Evolutionary conservation across 2,797 vertebrate genomes (phyloP).

Genomic region (Florisuga fusca): DNA sequence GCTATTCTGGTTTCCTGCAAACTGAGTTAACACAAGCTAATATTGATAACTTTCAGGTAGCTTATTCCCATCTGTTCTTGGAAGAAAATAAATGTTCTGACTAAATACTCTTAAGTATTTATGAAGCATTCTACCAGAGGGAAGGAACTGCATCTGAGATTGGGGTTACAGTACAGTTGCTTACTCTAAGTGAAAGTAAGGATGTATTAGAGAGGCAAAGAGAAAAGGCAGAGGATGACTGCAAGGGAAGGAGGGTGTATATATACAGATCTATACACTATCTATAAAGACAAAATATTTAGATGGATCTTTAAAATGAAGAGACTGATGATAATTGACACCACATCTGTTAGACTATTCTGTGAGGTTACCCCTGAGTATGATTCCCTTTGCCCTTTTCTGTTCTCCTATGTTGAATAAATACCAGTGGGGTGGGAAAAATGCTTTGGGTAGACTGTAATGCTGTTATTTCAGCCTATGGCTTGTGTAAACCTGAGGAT

Average conservation of each 20-base stretch:
- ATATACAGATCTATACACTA: background rate
- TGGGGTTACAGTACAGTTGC: background rate
- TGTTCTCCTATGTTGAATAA: background rate
- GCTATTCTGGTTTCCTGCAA: constrained; percentile 7
- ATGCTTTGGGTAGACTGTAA: background rate
- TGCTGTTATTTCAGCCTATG: background rate
- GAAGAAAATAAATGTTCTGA: background rate
- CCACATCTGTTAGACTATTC: background rate
- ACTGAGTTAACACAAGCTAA: background rate
- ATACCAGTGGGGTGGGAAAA: background rate
- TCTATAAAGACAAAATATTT: background rate
- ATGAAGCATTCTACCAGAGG: background rate
- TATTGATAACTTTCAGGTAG: background rate
- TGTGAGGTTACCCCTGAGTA: background rate
- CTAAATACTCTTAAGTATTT: background rate
- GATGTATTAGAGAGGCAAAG: background rate
- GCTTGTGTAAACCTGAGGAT: background rate
- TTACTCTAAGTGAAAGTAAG: background rate
- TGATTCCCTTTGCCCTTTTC: background rate
- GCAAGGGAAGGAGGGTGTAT: background rate
- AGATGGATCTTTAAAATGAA: background rate
- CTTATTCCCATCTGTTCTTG: background rate
- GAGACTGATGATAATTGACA: background rate
- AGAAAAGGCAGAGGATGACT: background rate
- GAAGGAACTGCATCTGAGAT: background rate